Base-by-base conservation (phyloP, 2,113 vertebrate genomes). In the Bufo gargarizans region DNA sequence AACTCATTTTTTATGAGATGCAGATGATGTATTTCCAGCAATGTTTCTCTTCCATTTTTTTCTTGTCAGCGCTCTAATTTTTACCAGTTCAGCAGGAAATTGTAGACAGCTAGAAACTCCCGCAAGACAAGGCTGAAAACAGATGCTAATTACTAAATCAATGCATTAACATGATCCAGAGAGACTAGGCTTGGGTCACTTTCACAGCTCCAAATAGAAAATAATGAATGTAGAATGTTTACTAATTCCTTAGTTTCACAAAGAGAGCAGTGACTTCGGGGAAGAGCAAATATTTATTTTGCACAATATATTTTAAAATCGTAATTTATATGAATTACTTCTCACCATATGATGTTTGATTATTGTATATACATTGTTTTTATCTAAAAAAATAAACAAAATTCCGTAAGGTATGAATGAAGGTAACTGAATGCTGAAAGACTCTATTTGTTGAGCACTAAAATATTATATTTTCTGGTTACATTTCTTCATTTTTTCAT, bases 61-160 rank as follows among this genome's bases (percentile, higher is more conserved):
- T 88, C 86, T 82, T 22, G 56, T 88, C 86, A 88, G 86, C 86
- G 65, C 45, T 83, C 67, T 83, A 53, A 65, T 88, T 88, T 88
- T 84, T 69, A 76, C 81, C 47, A 88, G 82, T 88, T 88, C 87
- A 88, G 87, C 87, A 88, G 81, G 87, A 88, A 88, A 88, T 88
- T 69, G 80, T 84, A 88, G 87, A 82, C 72, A 84, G 58, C 71
- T 50, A 20, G 59, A 77, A 47, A 88, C 87, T 84, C 87, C 87
- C 87, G 19, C 49, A 88, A 88, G 87, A 88, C 87, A 88, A 47
- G 33, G 49, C 81, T 77, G 81, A 84, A 88, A 88, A 88, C 81
- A 84, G 87, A 88, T 84, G 87, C 87, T 88, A 88, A 88, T 88
- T 88, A 88, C 87, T 88, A 88, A 88, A 88, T 88, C 87, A 89